Percentiles rank a stretch among this genome's conserved stretches.
phyloP scores from a whole-genome alignment of 2,888 invertebrate species.

The Cantharis flavilabris region DNA sequence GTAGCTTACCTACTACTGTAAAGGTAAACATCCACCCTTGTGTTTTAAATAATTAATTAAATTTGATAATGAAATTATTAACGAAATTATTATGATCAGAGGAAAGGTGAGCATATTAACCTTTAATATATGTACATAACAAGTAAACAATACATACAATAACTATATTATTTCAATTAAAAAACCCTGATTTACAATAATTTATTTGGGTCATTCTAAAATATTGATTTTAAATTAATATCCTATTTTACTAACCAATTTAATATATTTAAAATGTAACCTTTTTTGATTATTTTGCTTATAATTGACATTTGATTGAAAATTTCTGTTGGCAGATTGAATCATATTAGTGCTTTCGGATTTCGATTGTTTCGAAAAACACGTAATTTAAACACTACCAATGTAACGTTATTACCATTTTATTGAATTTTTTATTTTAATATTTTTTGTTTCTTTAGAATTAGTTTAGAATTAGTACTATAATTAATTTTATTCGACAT shows the following conservation, averaged over 20 bases:
- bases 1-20: neutral
- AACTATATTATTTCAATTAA: neutral
- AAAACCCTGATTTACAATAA: neutral
- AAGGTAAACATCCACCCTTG: neutral
- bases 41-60: neutral
- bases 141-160: too few relatives aligned
- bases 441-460: too few relatives aligned
- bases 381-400: too few relatives aligned
- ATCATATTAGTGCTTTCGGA: too few relatives aligned
- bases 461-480: too few relatives aligned
- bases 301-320: neutral
- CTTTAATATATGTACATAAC: neutral
- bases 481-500: too few relatives aligned
- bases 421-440: neutral
- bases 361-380: too few relatives aligned
- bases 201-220: neutral
- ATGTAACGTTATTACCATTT: neutral
- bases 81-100: neutral
- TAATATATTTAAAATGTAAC: neutral
- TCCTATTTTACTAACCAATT: neutral
- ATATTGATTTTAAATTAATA: neutral
- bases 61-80: neutral
- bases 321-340: too few relatives aligned
- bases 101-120: neutral
- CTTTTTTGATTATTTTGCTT: neutral